phyloP scores from a whole-genome alignment of 2,797 vertebrate species.

The Cuniculus paca region DNA sequence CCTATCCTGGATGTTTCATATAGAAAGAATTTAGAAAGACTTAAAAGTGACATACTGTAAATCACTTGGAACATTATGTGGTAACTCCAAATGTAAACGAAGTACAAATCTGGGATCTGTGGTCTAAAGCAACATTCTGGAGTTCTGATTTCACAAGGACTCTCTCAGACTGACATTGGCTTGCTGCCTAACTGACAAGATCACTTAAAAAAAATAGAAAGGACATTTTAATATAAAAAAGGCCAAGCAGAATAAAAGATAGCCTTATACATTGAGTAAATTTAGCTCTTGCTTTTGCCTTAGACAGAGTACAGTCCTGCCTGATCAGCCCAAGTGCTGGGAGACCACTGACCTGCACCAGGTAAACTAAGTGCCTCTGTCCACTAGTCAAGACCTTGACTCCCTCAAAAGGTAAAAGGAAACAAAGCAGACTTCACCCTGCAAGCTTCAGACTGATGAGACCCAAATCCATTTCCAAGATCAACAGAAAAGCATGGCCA shows the following conservation, averaged over 20 bases:
- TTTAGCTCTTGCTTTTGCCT: neutral
- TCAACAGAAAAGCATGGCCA: neutral
- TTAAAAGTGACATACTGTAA: neutral
- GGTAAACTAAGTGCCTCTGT: neutral
- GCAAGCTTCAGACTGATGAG: neutral
- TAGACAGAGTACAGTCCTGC: neutral
- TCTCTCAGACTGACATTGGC: neutral
- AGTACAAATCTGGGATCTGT: neutral
- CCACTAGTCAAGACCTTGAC: neutral
- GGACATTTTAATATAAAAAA: neutral
- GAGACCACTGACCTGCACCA: accelerated
- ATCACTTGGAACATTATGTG: neutral
- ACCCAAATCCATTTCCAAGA: too few relatives aligned
- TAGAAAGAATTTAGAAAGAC: neutral
- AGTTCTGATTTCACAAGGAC: neutral
- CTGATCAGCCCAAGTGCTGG: neutral
- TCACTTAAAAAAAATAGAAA: neutral
- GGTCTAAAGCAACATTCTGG: neutral
- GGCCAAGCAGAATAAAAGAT: neutral
- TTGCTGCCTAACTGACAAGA: neutral
- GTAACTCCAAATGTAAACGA: neutral
- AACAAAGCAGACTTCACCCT: neutral
- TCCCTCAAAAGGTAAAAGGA: neutral
- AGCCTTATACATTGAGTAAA: neutral
- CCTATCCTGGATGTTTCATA: neutral